Conservation (phyloP, 1,140 invertebrate species). For the Eurosta solidaginis region DNA sequence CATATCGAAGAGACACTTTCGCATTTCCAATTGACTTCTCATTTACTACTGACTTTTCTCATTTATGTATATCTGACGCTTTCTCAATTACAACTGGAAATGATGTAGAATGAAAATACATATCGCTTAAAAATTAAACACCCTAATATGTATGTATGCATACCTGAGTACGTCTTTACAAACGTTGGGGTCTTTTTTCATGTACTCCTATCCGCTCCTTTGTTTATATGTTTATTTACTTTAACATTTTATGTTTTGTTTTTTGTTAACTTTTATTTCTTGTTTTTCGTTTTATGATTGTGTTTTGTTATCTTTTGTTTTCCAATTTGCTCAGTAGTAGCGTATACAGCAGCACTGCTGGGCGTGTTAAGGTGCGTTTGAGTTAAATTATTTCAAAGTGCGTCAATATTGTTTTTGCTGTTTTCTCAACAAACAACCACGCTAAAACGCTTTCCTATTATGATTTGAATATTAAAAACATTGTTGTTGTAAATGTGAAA, state of each 20-base stretch:
- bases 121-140: too few species aligned
- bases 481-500: too few species aligned
- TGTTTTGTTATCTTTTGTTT: constrained; percentile 13
- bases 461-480: too few species aligned
- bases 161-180: neutral
- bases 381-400: neutral
- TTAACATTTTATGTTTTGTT: neutral
- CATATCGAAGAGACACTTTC: too few species aligned
- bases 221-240: neutral
- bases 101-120: too few species aligned
- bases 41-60: too few species aligned
- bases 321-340: neutral
- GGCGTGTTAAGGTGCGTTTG: neutral
- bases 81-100: too few species aligned
- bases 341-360: neutral
- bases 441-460: too few species aligned
- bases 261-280: neutral
- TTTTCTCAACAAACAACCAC: too few species aligned
- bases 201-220: neutral
- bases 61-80: too few species aligned
- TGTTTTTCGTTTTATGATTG: neutral
- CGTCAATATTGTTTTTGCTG: neutral
- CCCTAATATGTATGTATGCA: neutral
- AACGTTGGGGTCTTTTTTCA: neutral
- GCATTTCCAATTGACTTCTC: too few species aligned